These are phyloP conservation scores for Hydractinia symbiolongicarpus DNA, from an alignment of 30 jellyfish, hydroid and myxozoan species.

Conservation along the genomic window DNA sequence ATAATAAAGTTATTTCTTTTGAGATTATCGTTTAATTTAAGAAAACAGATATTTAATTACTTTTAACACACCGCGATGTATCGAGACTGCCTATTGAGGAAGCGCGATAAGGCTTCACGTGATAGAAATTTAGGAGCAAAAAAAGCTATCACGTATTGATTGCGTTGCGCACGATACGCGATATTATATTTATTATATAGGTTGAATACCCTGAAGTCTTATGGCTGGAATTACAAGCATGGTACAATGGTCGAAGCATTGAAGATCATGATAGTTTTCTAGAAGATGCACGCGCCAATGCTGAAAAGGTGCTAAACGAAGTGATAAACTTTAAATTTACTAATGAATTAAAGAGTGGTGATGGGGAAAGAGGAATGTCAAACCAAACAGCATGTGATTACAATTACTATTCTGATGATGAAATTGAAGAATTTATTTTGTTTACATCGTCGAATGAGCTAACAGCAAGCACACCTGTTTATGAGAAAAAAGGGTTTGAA, in stretches of 20 bases:
- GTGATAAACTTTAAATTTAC: constrained; percentile 44
- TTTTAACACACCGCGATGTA: too few species aligned
- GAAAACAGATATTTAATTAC: too few species aligned
- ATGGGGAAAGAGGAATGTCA: not conserved
- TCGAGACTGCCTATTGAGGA: too few species aligned
- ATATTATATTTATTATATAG: constrained; percentile 25
- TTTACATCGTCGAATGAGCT: not conserved
- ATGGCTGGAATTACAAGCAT: constrained; percentile 84
- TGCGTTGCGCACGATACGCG: too few species aligned
- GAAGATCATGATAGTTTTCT: constrained; percentile 59
- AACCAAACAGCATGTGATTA: not conserved
- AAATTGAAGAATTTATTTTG: not conserved
- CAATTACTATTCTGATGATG: not conserved
- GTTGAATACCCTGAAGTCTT: constrained; percentile 58
- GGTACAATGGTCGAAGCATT: constrained; percentile 52
- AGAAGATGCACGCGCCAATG: constrained; percentile 41
- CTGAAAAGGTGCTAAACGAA: constrained; percentile 47
- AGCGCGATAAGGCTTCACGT: too few species aligned
- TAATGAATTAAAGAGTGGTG: not conserved
- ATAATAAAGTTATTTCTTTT: too few species aligned
- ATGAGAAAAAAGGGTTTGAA: not conserved
- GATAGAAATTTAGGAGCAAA: too few species aligned
- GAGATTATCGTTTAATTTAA: too few species aligned
- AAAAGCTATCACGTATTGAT: too few species aligned
- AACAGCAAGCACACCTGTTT: not conserved